These are phyloP conservation scores for Sericinus montela DNA, from an alignment of 2,888 invertebrate genomes.

Conservation along the genomic window DNA sequence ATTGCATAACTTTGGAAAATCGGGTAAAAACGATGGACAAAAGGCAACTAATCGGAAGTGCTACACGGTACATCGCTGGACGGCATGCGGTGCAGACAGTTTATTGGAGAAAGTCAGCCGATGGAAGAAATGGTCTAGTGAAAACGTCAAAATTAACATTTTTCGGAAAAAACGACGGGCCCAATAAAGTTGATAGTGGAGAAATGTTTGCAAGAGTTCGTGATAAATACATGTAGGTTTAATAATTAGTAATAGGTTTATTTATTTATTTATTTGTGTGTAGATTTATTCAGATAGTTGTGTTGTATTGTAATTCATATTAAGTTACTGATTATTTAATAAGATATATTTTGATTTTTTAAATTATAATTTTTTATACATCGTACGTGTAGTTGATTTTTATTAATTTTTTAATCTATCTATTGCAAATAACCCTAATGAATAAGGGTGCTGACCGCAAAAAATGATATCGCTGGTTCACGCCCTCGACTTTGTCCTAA, in stretches of 20 bases:
- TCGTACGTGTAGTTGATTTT: too few species aligned
- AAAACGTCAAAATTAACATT: conserved; percentile 79
- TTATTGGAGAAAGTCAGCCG: conserved; percentile 83
- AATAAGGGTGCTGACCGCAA: too few species aligned
- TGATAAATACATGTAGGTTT: conserved; percentile 54
- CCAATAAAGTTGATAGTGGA: conserved; percentile 63
- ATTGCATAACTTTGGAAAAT: background rate
- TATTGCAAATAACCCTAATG: too few species aligned
- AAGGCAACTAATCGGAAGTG: conserved; percentile 81
- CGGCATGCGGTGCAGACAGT: conserved; percentile 87
- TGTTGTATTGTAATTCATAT: too few species aligned
- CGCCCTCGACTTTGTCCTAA: too few species aligned
- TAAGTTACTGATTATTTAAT: too few species aligned
- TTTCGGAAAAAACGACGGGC: conserved; percentile 74
- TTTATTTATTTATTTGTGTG: background rate
- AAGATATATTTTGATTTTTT: too few species aligned
- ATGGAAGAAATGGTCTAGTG: conserved; percentile 66
- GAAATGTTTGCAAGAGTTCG: conserved; percentile 69
- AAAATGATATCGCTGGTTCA: too few species aligned
- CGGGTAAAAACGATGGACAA: conserved; percentile 69
- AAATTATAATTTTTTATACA: too few species aligned
- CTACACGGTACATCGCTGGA: conserved; percentile 85
- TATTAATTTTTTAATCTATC: too few species aligned
- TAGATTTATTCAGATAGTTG: too few species aligned
- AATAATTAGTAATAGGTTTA: background rate